Evolutionary conservation across 1,140 invertebrate genomes (phyloP), one percentile per base, ranked within the genome.

Genomic region (Tetragnatha versicolor): DNA sequence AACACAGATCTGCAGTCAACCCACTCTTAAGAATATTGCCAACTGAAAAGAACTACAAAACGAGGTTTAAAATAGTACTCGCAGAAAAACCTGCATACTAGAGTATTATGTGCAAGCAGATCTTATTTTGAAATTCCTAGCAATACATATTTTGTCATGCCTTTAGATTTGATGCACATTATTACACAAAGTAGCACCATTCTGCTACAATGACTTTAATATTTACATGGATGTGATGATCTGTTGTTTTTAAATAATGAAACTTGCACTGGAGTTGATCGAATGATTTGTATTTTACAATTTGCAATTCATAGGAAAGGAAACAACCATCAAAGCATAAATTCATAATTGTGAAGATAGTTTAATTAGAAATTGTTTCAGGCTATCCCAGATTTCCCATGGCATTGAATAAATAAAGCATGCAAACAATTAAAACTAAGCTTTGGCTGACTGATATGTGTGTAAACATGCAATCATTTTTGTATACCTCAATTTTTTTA

Each of bases 161-260:
- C 20, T 33, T 12, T 20, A 47, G 22, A 61, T 5, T 61, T 35
- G 55, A 47, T 75, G 37, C 7, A 49, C 51, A 63, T 29, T 39
- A 53, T 70, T 37, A 73, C 53, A 73, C 47, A 65, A 39, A 31
- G 45, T 53, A 65, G 60, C 70, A 75, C 55, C 61, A 53, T 14
- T n/a, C n/a, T n/a, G 60, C 61, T 77, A 66, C 73, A 77, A 31
- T 49, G 61, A 63, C 22, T 55, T 42, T 29, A 22, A 37, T 75
- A 75, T 75, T 75, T 75, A 75, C 72, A 75, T 25, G 63, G 35
- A 75, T 49, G 42, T 35, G 58, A 49, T 63, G 72, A 37, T 63
- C 31, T 35, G 10, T 51, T 60, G 6, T 35, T 51, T 51, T n/a
- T 39, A 39, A 77, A 42, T 29, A 29, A 63, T 35, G 45, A 17